Evolutionary conservation across 2,888 invertebrate species (phyloP).

Genomic region (Luffia ferchaultella): DNA sequence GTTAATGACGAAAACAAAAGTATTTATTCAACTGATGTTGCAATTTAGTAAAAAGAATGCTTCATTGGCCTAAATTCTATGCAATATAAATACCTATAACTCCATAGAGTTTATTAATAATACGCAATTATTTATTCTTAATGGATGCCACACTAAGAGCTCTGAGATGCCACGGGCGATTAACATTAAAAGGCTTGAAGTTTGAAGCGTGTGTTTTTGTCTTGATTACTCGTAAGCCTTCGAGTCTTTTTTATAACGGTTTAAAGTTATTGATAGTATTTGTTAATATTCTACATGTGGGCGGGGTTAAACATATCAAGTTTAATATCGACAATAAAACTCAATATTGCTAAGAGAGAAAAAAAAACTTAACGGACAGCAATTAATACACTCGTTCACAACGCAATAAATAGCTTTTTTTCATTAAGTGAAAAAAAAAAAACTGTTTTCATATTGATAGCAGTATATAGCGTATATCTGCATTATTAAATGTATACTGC

Average conservation of each 20-base stretch:
- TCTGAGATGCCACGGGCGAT: not conserved
- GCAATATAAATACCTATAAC: not conserved
- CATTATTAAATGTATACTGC: not conserved
- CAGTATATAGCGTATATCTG: not conserved
- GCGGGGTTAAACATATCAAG: conserved; percentile 7
- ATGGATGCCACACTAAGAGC: not conserved
- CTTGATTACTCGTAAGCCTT: not conserved
- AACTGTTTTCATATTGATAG: not conserved
- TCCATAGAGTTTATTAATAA: not conserved
- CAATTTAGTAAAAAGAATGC: too few species aligned
- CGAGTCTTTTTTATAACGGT: conserved; percentile 2
- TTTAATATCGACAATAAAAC: conserved; percentile 1
- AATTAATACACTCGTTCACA: not conserved
- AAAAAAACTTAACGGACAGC: not conserved
- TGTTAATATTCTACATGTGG: not conserved
- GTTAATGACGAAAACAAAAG: too few species aligned
- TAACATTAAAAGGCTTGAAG: not conserved
- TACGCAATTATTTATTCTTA: not conserved
- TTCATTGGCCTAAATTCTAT: not conserved
- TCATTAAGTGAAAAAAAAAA: not conserved
- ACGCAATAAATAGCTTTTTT: not conserved
- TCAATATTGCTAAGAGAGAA: not conserved
- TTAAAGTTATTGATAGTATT: conserved; percentile 1
- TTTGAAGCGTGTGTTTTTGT: not conserved
- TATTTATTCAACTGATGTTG: too few species aligned